Conservation (phyloP, 2,888 invertebrate species). For the Diarsia brunnea region DNA sequence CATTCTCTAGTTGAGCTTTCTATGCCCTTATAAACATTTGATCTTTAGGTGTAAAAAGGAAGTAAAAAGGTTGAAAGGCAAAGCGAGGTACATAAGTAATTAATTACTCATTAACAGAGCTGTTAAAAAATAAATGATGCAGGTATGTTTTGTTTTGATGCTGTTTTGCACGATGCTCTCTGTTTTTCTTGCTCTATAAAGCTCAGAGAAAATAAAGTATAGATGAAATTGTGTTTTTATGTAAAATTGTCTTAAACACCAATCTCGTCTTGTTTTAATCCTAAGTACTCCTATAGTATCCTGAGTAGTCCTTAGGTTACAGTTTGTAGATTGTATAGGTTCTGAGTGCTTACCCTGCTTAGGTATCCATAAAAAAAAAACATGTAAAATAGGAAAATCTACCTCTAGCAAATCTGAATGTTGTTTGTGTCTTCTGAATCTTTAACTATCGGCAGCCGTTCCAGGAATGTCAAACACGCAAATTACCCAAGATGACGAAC, state of each 20-base stretch:
- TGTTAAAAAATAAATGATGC: not conserved
- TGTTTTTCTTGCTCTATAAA: not conserved
- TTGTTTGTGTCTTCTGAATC: not conserved
- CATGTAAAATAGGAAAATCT: not conserved
- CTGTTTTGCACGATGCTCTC: not conserved
- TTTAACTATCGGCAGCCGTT: not conserved
- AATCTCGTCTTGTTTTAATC: not conserved
- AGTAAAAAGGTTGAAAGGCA: not conserved
- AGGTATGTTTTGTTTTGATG: not conserved
- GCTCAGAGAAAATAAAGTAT: not conserved
- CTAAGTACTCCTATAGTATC: too few relatives aligned
- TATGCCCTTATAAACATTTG: not conserved
- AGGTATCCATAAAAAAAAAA: not conserved
- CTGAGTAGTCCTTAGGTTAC: too few relatives aligned
- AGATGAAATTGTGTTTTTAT: too few relatives aligned
- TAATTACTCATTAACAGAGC: not conserved
- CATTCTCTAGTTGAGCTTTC: not conserved
- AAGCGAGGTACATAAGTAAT: too few relatives aligned
- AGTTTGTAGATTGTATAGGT: too few relatives aligned
- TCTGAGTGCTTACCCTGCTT: not conserved
- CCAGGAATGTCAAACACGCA: conserved; percentile 36
- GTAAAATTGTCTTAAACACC: not conserved
- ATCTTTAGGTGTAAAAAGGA: not conserved
- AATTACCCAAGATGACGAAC: conserved; percentile 41
- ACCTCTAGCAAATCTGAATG: not conserved